Percentiles rank a stretch among this genome's conserved stretches.
phyloP scores from a whole-genome alignment of 2,797 vertebrate genomes.

The Notolabrus celidotus region DNA sequence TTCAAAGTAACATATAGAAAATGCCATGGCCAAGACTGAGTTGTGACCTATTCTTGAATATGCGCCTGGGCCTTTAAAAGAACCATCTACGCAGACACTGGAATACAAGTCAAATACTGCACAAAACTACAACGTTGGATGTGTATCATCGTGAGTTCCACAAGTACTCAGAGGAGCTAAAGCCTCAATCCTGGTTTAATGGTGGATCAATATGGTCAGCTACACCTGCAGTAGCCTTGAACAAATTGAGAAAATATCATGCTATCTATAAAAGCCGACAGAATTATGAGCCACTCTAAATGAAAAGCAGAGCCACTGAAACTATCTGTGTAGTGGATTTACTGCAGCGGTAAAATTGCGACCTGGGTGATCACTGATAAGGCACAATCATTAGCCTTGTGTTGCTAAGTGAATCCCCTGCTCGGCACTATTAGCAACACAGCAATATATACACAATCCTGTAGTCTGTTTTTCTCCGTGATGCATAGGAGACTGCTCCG shows the following conservation, averaged over 20 bases:
- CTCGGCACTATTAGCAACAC: slow-evolving; percentile 51
- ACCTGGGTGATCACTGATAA: slow-evolving; percentile 47
- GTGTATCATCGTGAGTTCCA: slow-evolving; percentile 20
- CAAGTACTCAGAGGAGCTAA: slow-evolving; percentile 28
- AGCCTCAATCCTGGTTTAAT: slow-evolving; percentile 46
- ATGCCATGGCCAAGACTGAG: slow-evolving; percentile 22
- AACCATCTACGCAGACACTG: slow-evolving; percentile 1
- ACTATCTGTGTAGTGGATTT: slow-evolving; percentile 53
- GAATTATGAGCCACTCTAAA: slow-evolving; percentile 59
- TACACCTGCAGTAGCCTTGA: slow-evolving; percentile 51
- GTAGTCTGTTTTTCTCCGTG: slow-evolving; percentile 3
- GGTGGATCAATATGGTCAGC: slow-evolving; percentile 61
- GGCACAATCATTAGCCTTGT: slow-evolving; percentile 46
- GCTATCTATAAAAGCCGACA: slow-evolving; percentile 63
- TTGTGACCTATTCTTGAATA: neutral
- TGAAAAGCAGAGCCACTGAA: slow-evolving; percentile 62
- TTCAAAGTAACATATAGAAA: slow-evolving; percentile 14
- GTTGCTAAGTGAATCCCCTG: slow-evolving; percentile 35
- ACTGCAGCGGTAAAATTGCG: slow-evolving; percentile 38
- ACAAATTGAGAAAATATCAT: slow-evolving; percentile 63
- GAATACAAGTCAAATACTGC: slow-evolving; percentile 11
- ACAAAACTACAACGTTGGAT: neutral
- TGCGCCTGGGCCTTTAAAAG: neutral
- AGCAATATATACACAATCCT: slow-evolving; percentile 29
- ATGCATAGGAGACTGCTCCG: slow-evolving; percentile 12